Base-by-base conservation (phyloP, 2,888 invertebrate species). In the Bruchidius siliquastri region DNA sequence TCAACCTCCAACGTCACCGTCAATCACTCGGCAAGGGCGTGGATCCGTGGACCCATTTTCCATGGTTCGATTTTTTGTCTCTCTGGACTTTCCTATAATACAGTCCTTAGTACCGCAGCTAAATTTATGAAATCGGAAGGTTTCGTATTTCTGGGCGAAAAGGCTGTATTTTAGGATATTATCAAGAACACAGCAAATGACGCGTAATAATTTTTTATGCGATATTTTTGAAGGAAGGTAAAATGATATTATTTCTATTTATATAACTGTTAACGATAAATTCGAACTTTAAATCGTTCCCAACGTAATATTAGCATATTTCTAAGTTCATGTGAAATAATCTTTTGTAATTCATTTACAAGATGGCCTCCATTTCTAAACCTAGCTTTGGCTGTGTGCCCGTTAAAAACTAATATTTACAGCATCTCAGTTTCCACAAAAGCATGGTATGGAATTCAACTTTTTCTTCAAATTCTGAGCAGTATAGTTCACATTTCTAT, bases 301-400 rank as follows among this genome's bases (percentile, higher is more conserved):
- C 78, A 81, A 81, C 82, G 76, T 84, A 83, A 83, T 83, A 79
- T 83, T 83, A 83, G 81, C 84, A 83, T 84, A 83, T 84, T 84
- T 83, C 83, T 77, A 72, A 75, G 79, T 74, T 71, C 49, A 49
- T 49, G 18, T 49, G 18, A 49, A 49, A 49, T 49, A 49, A 49
- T 49, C 10, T 3, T 20, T 67, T 67, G 20, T 68, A 68, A 2
- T 68, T 1, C 22, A 21, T 72, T 77, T 76, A 74, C 75, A 71
- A 72, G 70, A 78, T 77, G 78, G 79, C 80, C 80, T 80, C 78
- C 78, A 77, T 78, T 73, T 78, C 72, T 72, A 72, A 76, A 49
- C 49, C 49, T 74, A 74, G 78, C 77, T 76, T 78, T 77, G 80
- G 80, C 81, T 79, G 79, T 79, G 81, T 81, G 72, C 81, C 79